phyloP scores from a whole-genome alignment of 2,797 vertebrate genomes.

The Acanthiza pusilla region DNA sequence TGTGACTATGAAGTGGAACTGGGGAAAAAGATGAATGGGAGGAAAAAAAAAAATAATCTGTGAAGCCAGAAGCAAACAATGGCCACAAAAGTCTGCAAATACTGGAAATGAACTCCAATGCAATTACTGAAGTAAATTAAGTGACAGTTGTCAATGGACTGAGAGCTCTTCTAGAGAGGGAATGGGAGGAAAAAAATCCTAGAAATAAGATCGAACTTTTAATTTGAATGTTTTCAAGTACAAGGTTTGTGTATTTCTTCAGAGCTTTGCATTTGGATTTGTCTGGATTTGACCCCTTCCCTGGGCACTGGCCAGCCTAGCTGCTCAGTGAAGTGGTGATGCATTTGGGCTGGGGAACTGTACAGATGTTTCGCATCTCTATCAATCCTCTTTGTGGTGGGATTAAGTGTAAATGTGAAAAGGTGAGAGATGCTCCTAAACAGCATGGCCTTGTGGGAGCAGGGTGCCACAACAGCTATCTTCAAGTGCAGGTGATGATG shows the following conservation, averaged over 20 bases:
- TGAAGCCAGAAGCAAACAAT: neutral
- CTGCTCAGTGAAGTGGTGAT: neutral
- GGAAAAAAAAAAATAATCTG: neutral
- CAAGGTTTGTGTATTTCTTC: neutral
- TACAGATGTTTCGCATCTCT: neutral
- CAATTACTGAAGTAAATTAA: slow-evolving; percentile 39
- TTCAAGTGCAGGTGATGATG: neutral
- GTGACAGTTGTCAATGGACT: neutral
- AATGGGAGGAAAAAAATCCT: neutral
- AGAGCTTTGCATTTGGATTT: neutral
- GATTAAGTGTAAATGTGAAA: neutral
- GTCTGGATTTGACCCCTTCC: neutral
- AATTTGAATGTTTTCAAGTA: neutral
- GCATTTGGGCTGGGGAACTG: neutral
- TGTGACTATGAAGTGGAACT: neutral
- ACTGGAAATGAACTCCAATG: neutral
- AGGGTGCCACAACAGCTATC: neutral
- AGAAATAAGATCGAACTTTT: neutral
- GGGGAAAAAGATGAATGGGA: neutral
- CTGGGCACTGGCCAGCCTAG: neutral
- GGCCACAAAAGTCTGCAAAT: neutral
- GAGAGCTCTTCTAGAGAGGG: neutral
- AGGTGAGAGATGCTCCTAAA: neutral
- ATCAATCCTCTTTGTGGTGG: neutral
- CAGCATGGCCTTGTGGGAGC: neutral